These are phyloP conservation scores for Acrossocheilus wenchowensis DNA, from an alignment of 2,797 vertebrate species.

Conservation along the genomic window DNA sequence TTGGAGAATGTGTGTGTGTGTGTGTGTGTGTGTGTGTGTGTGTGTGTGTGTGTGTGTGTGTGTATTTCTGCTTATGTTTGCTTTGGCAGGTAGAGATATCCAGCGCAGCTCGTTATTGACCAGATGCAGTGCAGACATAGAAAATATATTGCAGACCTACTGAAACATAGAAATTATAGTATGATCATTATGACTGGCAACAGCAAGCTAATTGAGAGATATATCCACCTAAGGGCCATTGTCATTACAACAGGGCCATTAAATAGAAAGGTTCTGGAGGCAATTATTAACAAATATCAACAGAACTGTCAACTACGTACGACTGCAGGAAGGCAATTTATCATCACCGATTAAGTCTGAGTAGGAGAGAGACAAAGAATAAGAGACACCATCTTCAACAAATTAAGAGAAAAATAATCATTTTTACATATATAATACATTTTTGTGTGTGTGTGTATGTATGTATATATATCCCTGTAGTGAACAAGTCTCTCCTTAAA, in stretches of 20 bases:
- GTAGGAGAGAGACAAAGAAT: background rate
- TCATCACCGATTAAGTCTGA: background rate
- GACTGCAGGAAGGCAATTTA: conserved; percentile 4
- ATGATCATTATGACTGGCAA: background rate
- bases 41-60: conserved; percentile 8
- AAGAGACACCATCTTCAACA: background rate
- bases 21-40: conserved; percentile 6
- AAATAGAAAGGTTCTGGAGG: conserved; percentile 25
- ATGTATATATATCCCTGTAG: background rate
- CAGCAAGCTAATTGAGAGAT: conserved; percentile 36
- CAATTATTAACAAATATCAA: conserved; percentile 34
- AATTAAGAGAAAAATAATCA: background rate
- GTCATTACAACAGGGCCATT: conserved; percentile 33
- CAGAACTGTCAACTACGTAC: background rate
- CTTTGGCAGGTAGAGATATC: background rate
- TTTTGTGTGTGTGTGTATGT: too few relatives aligned
- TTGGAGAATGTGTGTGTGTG: background rate
- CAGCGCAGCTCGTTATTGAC: background rate
- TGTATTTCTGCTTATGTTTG: background rate
- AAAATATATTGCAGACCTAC: conserved; percentile 9
- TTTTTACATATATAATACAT: background rate
- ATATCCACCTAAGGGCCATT: conserved; percentile 4
- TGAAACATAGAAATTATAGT: background rate
- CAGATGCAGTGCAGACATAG: background rate
- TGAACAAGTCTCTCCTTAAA: background rate